Percentiles rank a stretch among this genome's conserved stretches.
Evolutionary conservation across 2,888 invertebrate species (phyloP).

Genomic region (Napeogenes inachia): DNA sequence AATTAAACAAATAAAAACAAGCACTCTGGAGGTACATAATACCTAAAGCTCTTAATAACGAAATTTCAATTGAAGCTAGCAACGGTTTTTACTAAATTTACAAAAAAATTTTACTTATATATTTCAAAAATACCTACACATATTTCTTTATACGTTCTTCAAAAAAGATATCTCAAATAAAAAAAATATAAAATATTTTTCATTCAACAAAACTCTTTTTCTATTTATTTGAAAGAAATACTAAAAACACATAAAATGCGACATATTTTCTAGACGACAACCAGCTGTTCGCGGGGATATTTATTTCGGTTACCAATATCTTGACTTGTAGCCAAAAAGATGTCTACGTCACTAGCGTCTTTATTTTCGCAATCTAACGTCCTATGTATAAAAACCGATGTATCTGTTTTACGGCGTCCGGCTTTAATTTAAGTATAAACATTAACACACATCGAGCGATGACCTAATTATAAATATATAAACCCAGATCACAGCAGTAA

Average conservation of each 20-base stretch:
- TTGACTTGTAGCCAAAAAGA: slow-evolving; percentile 62
- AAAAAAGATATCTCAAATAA: too few relatives aligned
- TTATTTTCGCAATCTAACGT: slow-evolving; percentile 23
- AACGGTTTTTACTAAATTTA: too few relatives aligned
- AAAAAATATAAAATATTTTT: too few relatives aligned
- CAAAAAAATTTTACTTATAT: too few relatives aligned
- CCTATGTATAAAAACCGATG: slow-evolving; percentile 15
- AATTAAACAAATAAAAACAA: too few relatives aligned
- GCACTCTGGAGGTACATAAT: too few relatives aligned
- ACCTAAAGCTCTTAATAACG: too few relatives aligned
- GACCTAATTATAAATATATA: slow-evolving; percentile 11
- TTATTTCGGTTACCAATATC: slow-evolving; percentile 62
- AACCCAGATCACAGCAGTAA: background rate
- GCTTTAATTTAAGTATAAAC: slow-evolving; percentile 12
- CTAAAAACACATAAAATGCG: background rate
- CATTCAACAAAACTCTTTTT: too few relatives aligned
- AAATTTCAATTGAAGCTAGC: too few relatives aligned
- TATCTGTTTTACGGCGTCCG: slow-evolving; percentile 11
- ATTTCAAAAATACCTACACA: too few relatives aligned
- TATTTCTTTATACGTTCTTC: too few relatives aligned
- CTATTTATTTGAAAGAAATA: too few relatives aligned
- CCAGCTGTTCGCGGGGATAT: slow-evolving; percentile 32
- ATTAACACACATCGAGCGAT: slow-evolving; percentile 7
- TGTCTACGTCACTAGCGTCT: slow-evolving; percentile 19
- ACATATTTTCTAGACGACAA: slow-evolving; percentile 15